A percentile compares a stretch with the other conserved stretches of the same genome.
phyloP scores from a whole-genome alignment of 2,888 invertebrate genomes.

The Meganola albula region DNA sequence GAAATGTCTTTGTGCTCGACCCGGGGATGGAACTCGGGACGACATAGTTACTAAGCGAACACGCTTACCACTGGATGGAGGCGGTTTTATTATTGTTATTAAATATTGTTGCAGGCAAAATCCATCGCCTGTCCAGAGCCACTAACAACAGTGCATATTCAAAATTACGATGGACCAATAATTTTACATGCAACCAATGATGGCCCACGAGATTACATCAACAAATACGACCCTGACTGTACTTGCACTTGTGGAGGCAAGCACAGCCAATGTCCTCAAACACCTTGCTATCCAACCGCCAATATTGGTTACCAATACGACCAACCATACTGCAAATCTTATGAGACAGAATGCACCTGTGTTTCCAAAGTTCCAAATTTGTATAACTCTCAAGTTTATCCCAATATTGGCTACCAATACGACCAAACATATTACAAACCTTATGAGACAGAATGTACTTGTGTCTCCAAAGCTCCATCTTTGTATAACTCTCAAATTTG shows the following conservation, averaged over 20 bases:
- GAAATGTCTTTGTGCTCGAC: too few relatives aligned
- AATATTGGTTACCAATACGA: not conserved
- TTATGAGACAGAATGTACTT: slow-evolving; percentile 4
- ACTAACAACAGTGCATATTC: slow-evolving; percentile 40
- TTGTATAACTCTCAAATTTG: too few relatives aligned
- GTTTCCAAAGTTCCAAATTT: slow-evolving; percentile 15
- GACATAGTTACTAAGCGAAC: too few relatives aligned
- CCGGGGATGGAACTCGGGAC: too few relatives aligned
- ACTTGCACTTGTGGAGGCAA: not conserved
- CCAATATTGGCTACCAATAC: not conserved
- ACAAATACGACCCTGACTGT: slow-evolving; percentile 18
- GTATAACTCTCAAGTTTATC: too few relatives aligned
- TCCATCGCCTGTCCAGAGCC: slow-evolving; percentile 31
- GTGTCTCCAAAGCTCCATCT: slow-evolving; percentile 15
- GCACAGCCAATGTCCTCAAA: too few relatives aligned
- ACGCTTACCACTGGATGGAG: too few relatives aligned
- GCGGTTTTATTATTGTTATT: not conserved
- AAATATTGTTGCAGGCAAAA: slow-evolving; percentile 15
- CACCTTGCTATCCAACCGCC: not conserved
- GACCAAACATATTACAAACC: not conserved
- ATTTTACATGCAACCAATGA: slow-evolving; percentile 20
- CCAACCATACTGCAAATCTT: not conserved
- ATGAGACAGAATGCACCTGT: slow-evolving; percentile 8
- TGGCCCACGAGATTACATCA: slow-evolving; percentile 10
- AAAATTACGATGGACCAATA: slow-evolving; percentile 50